Base-by-base conservation (phyloP, 2,113 vertebrate species). In the Dissostichus mawsoni region DNA sequence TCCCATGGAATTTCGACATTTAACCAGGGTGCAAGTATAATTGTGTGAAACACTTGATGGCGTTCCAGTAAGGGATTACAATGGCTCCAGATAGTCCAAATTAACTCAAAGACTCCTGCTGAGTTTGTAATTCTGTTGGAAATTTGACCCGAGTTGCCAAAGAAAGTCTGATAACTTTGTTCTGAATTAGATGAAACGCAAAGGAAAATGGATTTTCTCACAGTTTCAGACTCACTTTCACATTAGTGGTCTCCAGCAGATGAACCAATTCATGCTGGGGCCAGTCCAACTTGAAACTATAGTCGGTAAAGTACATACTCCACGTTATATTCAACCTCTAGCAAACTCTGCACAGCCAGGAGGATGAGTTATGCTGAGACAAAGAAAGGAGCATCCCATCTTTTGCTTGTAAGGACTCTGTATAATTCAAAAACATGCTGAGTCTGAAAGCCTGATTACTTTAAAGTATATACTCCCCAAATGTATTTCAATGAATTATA, bases 51-150 rank as follows among this genome's bases (percentile, higher is more conserved):
- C 55, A 55, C 25, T 65, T 11, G 18, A 56, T 65, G 41, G 65
- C 50, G 58, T 69, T 75, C n/a, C 23, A 78, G 48, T 55, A 76
- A 52, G 23, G 62, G 61, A 63, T 75, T 58, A 75, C 62, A 85
- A 64, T 29, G 36, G 47, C 44, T 45, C 64, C 73, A 75, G 48
- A 68, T 72, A 58, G 58, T 72, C 41, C 3, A 62, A 76, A 72
- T 64, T 41, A 41, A 64, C 56, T 65, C 0, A 53, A 57, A 70
- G 56, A 55, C 14, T 73, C 68, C 53, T 62, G 56, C 65, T 57
- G 79, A 69, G 76, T 51, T 29, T 23, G n/a, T 81, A 61, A 68
- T 77, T 73, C 50, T 29, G 68, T 64, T 59, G 36, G 13, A 83
- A 41, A 2, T 45, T 67, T 85, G 62, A 69, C 59, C 45, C 23